Conservation (phyloP, 2,113 vertebrate species). For the Rostratula benghalensis region DNA sequence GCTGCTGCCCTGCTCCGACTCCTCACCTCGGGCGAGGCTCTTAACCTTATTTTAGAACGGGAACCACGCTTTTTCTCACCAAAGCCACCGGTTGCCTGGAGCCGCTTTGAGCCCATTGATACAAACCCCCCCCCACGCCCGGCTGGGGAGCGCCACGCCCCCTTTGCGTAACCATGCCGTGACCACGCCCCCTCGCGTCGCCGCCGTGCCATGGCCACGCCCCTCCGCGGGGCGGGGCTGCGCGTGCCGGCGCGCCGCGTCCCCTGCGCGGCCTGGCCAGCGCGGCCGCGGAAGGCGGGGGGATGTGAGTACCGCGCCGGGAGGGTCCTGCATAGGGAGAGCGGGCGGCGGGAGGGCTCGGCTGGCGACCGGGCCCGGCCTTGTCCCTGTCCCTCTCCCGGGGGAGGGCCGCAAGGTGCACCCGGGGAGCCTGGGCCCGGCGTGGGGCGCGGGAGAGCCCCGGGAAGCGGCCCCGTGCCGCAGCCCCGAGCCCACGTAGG, state of each 20-base stretch:
- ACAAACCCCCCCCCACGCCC: not conserved
- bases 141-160: not conserved
- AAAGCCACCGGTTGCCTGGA: accelerated
- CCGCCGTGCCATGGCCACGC: no score
- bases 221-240: not conserved
- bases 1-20: not conserved
- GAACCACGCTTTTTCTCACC: accelerated
- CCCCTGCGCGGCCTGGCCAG: not conserved
- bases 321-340: not conserved
- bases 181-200: no score
- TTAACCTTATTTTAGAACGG: not conserved
- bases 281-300: not conserved
- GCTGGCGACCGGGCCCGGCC: not conserved
- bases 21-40: accelerated
- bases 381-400: no score
- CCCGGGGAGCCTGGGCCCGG: not conserved
- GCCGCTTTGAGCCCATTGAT: accelerated
- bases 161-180: no score
- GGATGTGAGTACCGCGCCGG: not conserved
- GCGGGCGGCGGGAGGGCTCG: not conserved
- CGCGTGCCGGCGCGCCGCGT: not conserved
- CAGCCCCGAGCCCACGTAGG: accelerated
- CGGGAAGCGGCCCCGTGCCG: accelerated
- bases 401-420: not conserved
- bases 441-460: no score